Evolutionary conservation across 92 coral and sea anemone genomes (phyloP), one percentile per base, ranked within the genome.

Genomic region (Porites rus): DNA sequence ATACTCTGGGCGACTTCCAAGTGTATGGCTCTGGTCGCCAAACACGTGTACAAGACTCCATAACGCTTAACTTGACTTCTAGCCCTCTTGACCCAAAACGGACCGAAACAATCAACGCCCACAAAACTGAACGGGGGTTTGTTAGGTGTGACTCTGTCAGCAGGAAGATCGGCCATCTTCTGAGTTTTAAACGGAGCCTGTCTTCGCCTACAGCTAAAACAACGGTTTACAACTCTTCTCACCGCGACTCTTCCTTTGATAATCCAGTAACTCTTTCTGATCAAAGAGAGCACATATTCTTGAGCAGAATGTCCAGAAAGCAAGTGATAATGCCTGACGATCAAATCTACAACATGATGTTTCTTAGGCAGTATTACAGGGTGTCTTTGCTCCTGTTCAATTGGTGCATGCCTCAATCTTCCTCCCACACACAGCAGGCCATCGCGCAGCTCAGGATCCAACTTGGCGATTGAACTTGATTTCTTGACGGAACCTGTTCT

Each of bases 251-350:
- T 68, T 68, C 51, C 86, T 28, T 81, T 81, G 51, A 81, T 69
- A 51, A 81, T 69, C 78, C 86, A 81, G 79, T 9, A 81, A 43
- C 25, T 69, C 61, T 53, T 28, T 65, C 86, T 65, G 69, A 80
- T 73, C 67, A 72, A 63, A 0, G 91, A 87, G 62, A 87, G 66
- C 7, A 82, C 85, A 62, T 87, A 56, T 43, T 86, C 85, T n/a
- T 51, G 76, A 46, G 85, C 90, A 19, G 85, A 78, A 51, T 78
- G 90, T 16, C 86, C 90, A 17, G 90, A 71, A 56, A 69, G 38
- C 61, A 54, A 58, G n/a, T 87, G 90, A 63, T 53, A 80, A 16
- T 69, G 79, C 13, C 90, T 80, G 25, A 81, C 80, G 17, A 87
- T 87, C 51, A 87, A 78, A 69, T 64, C 43, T 12, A 80, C 74